Conservation (phyloP, 2,113 vertebrate species). For the Plotosus lineatus region DNA sequence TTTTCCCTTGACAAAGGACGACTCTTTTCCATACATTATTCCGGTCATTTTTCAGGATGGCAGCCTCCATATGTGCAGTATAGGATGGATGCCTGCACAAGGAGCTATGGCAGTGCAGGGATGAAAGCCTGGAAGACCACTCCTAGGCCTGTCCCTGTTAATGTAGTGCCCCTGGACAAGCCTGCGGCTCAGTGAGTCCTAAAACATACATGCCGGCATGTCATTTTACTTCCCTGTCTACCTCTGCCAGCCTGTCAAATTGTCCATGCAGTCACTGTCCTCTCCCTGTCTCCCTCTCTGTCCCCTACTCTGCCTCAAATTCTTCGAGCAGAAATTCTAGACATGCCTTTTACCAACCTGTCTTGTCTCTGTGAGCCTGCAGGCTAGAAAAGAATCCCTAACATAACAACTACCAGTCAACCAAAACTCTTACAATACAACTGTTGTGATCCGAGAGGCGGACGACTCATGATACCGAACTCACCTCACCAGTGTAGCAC, state of each 20-base stretch:
- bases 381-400: background rate
- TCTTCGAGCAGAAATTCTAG: background rate
- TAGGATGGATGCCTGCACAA: background rate
- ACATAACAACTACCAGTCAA: conserved; percentile 30
- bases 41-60: background rate
- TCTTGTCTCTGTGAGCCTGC: conserved; percentile 18
- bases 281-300: background rate
- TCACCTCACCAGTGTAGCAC: background rate
- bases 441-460: background rate
- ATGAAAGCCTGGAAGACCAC: conserved; percentile 42
- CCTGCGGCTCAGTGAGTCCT: conserved; percentile 47
- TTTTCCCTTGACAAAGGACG: background rate
- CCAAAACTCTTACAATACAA: conserved; percentile 7
- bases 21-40: background rate
- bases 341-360: conserved; percentile 14
- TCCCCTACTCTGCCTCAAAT: background rate
- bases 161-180: conserved; percentile 50
- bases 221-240: conserved; percentile 35
- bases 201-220: conserved; percentile 11
- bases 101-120: conserved; percentile 17
- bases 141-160: conserved; percentile 56
- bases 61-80: background rate
- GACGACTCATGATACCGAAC: background rate
- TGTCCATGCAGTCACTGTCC: conserved; percentile 11
- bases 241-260: conserved; percentile 34